Evolutionary conservation across 2,888 invertebrate genomes (phyloP), one percentile per base, ranked within the genome.

Genomic region (Mythimna lalbum): DNA sequence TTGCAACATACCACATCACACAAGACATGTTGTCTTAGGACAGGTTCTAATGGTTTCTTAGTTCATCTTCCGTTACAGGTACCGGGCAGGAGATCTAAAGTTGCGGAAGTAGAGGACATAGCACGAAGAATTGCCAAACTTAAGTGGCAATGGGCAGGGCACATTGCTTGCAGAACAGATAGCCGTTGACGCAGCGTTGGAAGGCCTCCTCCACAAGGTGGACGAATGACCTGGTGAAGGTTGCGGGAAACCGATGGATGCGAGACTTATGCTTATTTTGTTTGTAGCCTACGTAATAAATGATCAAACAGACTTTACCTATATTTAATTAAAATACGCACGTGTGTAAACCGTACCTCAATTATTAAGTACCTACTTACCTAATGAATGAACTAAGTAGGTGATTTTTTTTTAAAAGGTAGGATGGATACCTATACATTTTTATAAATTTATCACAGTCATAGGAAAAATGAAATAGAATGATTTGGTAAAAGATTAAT

Each of bases 401-500:
- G 27, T 27, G 39, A 59, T 60, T 52, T 23, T 39, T 14, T 10
- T 23, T 43, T 39, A 27, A 56, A 36, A 27, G 27, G 27, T 27
- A 27, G 27, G 27, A 27, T 27, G 27, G 27, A 27, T 27, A 27
- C 27, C 27, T 27, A 27, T 2, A 27, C 3, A 1, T 27, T 47
- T 12, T 19, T 19, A 63, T 47, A 36, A 36, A 49, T 12, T 9
- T 47, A 73, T 23, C n/a, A 27, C 6, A 39, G 14, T 39, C 14
- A n/a, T 43, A 52, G 4, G 27, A 27, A 43, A 47, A 49, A 43
- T 12, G 21, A 57, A n/a, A 33, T 49, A 14, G 6, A 31, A 52
- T 17, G 47, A 39, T 53, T 43, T 47, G 57, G 12, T 57, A 64
- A 71, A 74, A 64, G 4, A 19, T 17, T 52, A 53, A 47, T 7